Conservation (phyloP, 2,888 invertebrate genomes). For the Agrilus biguttatus region DNA sequence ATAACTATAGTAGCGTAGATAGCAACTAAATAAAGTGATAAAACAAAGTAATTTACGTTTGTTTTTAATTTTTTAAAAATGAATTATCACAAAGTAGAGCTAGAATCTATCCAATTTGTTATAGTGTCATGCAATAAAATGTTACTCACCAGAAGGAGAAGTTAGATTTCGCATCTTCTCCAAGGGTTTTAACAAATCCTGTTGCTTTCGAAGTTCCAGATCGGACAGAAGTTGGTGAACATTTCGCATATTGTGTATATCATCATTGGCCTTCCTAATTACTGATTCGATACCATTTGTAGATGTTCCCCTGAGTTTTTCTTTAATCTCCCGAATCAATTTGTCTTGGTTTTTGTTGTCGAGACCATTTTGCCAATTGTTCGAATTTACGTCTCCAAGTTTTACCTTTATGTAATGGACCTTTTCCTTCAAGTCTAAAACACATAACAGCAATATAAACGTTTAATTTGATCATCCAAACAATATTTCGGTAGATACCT, state of each 20-base stretch:
- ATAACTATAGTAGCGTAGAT: too few species aligned
- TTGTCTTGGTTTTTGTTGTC: constrained; percentile 13
- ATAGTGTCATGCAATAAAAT: too few species aligned
- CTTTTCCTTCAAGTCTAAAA: too few species aligned
- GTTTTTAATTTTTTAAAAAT: too few species aligned
- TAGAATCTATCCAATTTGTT: too few species aligned
- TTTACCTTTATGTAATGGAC: constrained; percentile 6
- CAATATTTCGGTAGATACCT: constrained; percentile 16
- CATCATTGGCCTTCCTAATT: constrained; percentile 14
- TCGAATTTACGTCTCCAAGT: constrained; percentile 19
- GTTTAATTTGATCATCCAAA: constrained; percentile 10
- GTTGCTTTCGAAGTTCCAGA: constrained; percentile 21
- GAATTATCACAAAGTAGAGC: too few species aligned
- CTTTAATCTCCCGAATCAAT: constrained; percentile 9
- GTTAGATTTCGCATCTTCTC: constrained; percentile 20
- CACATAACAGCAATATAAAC: too few species aligned
- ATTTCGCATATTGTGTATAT: constrained; percentile 22
- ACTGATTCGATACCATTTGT: constrained; percentile 10
- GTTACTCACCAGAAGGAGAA: constrained; percentile 6
- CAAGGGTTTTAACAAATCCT: constrained; percentile 21
- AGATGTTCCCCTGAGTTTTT: constrained; percentile 3
- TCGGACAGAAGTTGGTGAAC: constrained; percentile 22
- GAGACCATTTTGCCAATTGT: constrained; percentile 16
- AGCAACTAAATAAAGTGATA: too few species aligned
- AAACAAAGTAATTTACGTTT: too few species aligned